These are phyloP conservation scores for Alsophila aescularia DNA, from an alignment of 2,888 invertebrate species.

Conservation along the genomic window DNA sequence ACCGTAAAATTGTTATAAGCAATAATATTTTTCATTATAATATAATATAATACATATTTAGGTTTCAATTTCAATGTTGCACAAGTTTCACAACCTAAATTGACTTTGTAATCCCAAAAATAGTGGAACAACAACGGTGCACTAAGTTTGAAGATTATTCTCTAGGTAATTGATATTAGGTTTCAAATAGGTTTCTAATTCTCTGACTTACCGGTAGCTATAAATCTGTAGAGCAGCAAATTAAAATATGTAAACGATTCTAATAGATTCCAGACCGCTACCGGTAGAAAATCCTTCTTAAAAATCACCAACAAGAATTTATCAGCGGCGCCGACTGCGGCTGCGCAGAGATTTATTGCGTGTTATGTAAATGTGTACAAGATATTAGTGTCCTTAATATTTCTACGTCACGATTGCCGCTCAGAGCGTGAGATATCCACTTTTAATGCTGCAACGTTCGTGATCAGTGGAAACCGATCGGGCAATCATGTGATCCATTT, in stretches of 20 bases:
- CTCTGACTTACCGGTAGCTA: slow-evolving; percentile 4
- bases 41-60: no score
- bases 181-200: slow-evolving; percentile 10
- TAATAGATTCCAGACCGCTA: slow-evolving; percentile 26
- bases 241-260: slow-evolving; percentile 22
- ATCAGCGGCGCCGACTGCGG: slow-evolving; percentile 71
- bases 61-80: no score
- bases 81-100: no score
- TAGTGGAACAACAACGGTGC: no score
- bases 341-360: slow-evolving; percentile 73
- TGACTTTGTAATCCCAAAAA: no score
- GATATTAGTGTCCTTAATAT: slow-evolving; percentile 82
- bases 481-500: slow-evolving; percentile 64
- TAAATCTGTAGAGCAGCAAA: slow-evolving; percentile 22
- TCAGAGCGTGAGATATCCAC: slow-evolving; percentile 69
- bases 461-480: slow-evolving; percentile 59
- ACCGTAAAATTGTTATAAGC: no score
- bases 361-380: slow-evolving; percentile 81
- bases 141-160: no score
- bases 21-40: no score
- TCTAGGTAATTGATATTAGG: no score
- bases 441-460: slow-evolving; percentile 57
- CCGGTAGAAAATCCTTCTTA: slow-evolving; percentile 24
- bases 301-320: slow-evolving; percentile 63
- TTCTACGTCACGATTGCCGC: slow-evolving; percentile 77